Evolutionary conservation across 2,113 vertebrate species (phyloP).

Genomic region (Onychostruthus taczanowskii): DNA sequence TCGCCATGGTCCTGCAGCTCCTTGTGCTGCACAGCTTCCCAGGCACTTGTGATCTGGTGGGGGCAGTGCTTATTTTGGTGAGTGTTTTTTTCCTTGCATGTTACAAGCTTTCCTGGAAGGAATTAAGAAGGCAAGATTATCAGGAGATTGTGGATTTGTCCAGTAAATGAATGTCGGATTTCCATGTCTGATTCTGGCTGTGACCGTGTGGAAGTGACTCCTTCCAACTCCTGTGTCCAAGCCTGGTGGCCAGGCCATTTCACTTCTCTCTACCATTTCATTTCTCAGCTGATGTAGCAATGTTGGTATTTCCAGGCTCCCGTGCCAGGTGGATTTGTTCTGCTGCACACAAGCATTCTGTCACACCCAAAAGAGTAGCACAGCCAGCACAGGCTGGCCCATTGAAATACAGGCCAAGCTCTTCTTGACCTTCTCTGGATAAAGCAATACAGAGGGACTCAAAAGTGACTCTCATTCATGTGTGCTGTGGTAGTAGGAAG

Average conservation of each 20-base stretch:
- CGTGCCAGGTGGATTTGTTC: neutral
- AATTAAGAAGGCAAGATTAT: slow-evolving; percentile 87
- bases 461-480: neutral
- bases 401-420: neutral
- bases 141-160: slow-evolving; percentile 94
- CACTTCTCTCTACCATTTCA: neutral
- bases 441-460: neutral
- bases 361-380: neutral
- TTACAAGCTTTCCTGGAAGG: slow-evolving; percentile 91
- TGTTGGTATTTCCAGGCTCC: neutral
- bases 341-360: neutral
- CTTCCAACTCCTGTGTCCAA: slow-evolving; percentile 21
- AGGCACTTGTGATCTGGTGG: slow-evolving; percentile 86
- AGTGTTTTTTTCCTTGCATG: slow-evolving; percentile 91
- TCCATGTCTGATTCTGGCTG: neutral
- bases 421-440: neutral
- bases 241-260: neutral
- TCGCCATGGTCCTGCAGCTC: slow-evolving; percentile 95
- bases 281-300: neutral
- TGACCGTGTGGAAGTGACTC: neutral
- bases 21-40: slow-evolving; percentile 90
- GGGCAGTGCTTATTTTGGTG: slow-evolving; percentile 89
- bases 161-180: slow-evolving; percentile 82
- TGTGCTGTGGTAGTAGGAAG: neutral
- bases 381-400: neutral